Evolutionary conservation across 2,113 vertebrate genomes (phyloP), one percentile per base, ranked within the genome.

Genomic region (Brachionichthys hirsutus): DNA sequence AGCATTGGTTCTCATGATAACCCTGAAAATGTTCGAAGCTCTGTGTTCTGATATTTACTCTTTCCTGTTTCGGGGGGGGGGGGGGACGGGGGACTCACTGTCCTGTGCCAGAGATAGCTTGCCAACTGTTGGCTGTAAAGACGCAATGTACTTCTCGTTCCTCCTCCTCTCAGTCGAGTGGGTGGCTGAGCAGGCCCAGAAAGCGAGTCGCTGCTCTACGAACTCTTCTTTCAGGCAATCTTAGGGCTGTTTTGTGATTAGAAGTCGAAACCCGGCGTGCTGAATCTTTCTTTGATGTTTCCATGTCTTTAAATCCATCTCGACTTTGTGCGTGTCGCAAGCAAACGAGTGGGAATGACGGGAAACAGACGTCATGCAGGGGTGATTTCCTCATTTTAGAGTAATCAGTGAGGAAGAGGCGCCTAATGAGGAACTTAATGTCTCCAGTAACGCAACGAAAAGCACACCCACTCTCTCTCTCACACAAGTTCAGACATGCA

Each of bases 51-150:
- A n/a, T n/a, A 30, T 30, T 6, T 8, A 42, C 12, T 53, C 45
- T 50, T 19, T 20, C 64, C 56, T 59, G 34, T 67, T 44, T 45
- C 57, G 52, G 38, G 55, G 52, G 63, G 34, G 61, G 40, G 61
- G 69, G 58, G 35, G 57, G 76, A 75, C 54, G 44, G 63, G 78
- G 70, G 74, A 73, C 78, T 74, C 57, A 54, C 67, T 67, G 70
- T 75, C 74, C 77, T 38, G 52, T 70, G 78, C 71, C 75, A 80
- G 70, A 76, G 77, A 80, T 53, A 64, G 55, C 64, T 57, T 2
- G 54, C 80, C 84, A 86, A 83, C 77, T 74, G 77, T 77, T 86
- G 78, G 73, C 83, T 77, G 74, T 77, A 79, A 85, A 81, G 79
- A 64, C 75, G 67, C 56, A 81, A 78, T 83, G 78, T 69, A 78